Base-by-base conservation (phyloP, 1,140 invertebrate species). In the Anastrepha ludens region DNA sequence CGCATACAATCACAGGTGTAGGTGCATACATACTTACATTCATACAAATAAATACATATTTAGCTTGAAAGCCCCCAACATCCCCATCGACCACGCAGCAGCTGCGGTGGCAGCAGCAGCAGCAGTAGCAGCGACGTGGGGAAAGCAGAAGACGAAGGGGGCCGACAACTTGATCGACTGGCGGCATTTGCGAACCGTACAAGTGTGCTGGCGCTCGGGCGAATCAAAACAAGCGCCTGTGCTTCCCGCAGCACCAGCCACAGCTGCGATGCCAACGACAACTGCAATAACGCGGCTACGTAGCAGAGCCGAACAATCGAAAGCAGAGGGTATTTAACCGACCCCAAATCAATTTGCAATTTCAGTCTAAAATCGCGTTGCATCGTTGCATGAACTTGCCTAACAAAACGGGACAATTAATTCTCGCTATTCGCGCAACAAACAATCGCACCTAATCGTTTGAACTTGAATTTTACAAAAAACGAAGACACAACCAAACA, bases 281-380 rank as follows among this genome's bases (percentile, higher is more conserved):
- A 29, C 29, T 29, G 29, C 29, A 29, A 29, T 29, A 60, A 62
- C 29, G n/a, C 29, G 4, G 50, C n/a, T 86, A 59, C 47, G 88
- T 89, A 89, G 89, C 90, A 89, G 86, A 41, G 87, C 88, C 70
- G 58, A 88, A 89, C 89, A 90, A 91, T 90, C 90, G 91, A 90
- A 92, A 91, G 91, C 91, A 92, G 91, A 92, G 91, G 91, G 91
- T 92, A 92, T 92, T 92, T 92, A 92, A 92, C 91, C 91, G 91
- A 92, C 91, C 91, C 90, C 91, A 92, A 92, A 92, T 92, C 91
- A 92, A 91, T 92, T 92, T 92, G 91, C 91, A 92, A 92, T 92
- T 92, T 92, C 91, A 92, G 91, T 92, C 91, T 91, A 92, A 91
- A 91, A 91, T 91, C 91, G 91, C 91, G 90, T 92, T 92, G 91